phyloP scores from a whole-genome alignment of 2,797 vertebrate genomes.

The Amblyopsis hoosieri region DNA sequence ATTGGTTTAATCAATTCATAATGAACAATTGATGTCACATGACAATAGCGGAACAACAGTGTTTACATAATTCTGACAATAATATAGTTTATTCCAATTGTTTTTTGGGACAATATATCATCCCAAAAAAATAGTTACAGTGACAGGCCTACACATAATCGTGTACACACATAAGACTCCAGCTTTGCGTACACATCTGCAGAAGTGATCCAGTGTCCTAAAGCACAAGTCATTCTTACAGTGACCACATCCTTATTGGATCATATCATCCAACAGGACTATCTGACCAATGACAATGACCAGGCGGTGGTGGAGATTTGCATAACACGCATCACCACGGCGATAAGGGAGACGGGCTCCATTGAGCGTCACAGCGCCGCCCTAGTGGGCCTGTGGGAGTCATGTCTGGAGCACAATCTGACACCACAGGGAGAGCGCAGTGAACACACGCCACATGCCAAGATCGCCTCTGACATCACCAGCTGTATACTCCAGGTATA shows the following conservation, averaged over 20 bases:
- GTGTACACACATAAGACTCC: no score
- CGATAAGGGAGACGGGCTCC: conserved; percentile 89
- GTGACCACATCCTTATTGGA: conserved; percentile 24
- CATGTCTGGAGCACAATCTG: conserved; percentile 91
- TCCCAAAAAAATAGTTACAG: no score
- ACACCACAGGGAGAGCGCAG: conserved; percentile 81
- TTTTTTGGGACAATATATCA: no score
- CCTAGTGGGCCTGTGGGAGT: conserved; percentile 93
- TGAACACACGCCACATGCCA: conserved; percentile 91
- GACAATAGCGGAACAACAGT: no score
- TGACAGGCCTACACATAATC: no score
- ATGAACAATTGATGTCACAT: no score
- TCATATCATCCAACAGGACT: conserved; percentile 81
- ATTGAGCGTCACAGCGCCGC: conserved; percentile 87
- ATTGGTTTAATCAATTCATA: no score
- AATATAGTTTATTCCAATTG: no score
- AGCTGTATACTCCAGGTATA: conserved; percentile 95
- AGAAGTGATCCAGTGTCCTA: no score
- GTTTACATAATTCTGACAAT: no score
- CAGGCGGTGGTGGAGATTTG: conserved; percentile 98
- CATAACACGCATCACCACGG: conserved; percentile 92
- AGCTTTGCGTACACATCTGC: no score
- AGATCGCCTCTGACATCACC: conserved; percentile 96
- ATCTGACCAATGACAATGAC: conserved; percentile 92
- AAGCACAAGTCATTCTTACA: no score